Conservation (phyloP, 2,888 invertebrate genomes). For the Alviniconcha strummeri region DNA sequence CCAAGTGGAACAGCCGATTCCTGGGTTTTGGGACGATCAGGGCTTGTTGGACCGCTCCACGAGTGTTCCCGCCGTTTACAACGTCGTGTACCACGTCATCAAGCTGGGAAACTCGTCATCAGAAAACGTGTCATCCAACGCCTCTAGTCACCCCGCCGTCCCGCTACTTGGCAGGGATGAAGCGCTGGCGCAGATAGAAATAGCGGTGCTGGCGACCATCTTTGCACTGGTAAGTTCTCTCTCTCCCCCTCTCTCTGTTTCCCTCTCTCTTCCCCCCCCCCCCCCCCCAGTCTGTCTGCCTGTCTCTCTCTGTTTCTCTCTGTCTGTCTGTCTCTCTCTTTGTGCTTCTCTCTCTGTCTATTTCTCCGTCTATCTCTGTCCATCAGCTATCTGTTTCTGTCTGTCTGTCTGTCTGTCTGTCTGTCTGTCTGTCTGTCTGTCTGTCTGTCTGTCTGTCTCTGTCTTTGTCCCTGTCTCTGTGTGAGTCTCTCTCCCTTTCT, state of each 20-base stretch:
- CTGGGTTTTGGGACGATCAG: not conserved
- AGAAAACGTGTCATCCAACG: slow-evolving; percentile 4
- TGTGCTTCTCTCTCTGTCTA: slow-evolving; percentile 7
- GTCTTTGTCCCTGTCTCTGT: not conserved
- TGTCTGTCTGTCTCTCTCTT: slow-evolving; percentile 8
- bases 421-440: not conserved
- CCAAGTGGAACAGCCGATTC: not conserved
- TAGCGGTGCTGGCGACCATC: slow-evolving; percentile 17
- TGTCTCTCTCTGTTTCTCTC: not conserved
- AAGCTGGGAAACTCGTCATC: not conserved
- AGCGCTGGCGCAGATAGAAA: slow-evolving; percentile 27
- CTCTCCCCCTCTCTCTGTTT: not conserved
- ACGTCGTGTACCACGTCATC: slow-evolving; percentile 14
- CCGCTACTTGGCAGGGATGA: slow-evolving; percentile 22
- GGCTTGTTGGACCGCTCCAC: not conserved
- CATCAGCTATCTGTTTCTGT: not conserved
- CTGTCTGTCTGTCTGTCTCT: not conserved
- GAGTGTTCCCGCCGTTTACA: not conserved
- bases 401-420: slow-evolving; percentile 1
- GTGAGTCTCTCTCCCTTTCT: not conserved
- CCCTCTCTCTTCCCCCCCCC: too few relatives aligned
- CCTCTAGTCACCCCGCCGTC: not conserved
- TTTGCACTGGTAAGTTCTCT: slow-evolving; percentile 1
- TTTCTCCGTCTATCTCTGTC: not conserved
- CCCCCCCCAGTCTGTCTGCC: not conserved